These are phyloP conservation scores for Scaptomyza polygonia DNA, from an alignment of 2,888 invertebrate species.

Conservation along the genomic window DNA sequence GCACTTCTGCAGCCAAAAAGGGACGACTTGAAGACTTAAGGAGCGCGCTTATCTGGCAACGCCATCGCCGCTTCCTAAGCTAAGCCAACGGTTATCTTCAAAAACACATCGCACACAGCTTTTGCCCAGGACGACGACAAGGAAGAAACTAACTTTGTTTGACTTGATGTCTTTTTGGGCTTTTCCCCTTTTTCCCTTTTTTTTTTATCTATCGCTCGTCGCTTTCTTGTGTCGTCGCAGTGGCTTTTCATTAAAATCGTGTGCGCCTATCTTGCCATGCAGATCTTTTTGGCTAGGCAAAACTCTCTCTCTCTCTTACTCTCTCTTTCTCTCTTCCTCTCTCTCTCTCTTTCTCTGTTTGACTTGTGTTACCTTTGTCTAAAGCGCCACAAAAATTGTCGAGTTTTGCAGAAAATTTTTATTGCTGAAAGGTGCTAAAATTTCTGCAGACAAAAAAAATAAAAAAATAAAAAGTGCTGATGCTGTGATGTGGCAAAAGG, in stretches of 20 bases:
- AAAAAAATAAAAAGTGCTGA: slow-evolving; percentile 70
- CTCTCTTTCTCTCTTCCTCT: no score
- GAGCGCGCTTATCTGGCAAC: slow-evolving; percentile 52
- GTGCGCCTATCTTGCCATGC: slow-evolving; percentile 60
- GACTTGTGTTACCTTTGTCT: slow-evolving; percentile 75
- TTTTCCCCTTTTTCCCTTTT: slow-evolving; percentile 17
- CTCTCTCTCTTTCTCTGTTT: no score
- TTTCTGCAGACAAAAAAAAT: slow-evolving; percentile 43
- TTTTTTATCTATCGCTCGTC: slow-evolving; percentile 2
- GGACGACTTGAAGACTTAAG: not conserved
- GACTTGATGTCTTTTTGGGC: slow-evolving; percentile 4
- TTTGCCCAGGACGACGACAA: slow-evolving; percentile 24
- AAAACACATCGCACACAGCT: slow-evolving; percentile 53
- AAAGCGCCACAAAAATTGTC: slow-evolving; percentile 69
- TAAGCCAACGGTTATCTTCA: slow-evolving; percentile 50
- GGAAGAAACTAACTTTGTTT: slow-evolving; percentile 1
- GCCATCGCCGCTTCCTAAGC: slow-evolving; percentile 56
- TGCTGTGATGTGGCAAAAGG: slow-evolving; percentile 41
- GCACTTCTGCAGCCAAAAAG: no score
- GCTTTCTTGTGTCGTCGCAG: slow-evolving; percentile 13
- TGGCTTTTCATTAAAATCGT: slow-evolving; percentile 76
- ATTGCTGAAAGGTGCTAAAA: slow-evolving; percentile 78
- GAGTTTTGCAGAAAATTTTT: slow-evolving; percentile 75
- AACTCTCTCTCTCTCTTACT: no score
- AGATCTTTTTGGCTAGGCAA: slow-evolving; percentile 67